Evolutionary conservation across 2,113 vertebrate genomes (phyloP), one percentile per base, ranked within the genome.

Genomic region (Oxyruncus cristatus): DNA sequence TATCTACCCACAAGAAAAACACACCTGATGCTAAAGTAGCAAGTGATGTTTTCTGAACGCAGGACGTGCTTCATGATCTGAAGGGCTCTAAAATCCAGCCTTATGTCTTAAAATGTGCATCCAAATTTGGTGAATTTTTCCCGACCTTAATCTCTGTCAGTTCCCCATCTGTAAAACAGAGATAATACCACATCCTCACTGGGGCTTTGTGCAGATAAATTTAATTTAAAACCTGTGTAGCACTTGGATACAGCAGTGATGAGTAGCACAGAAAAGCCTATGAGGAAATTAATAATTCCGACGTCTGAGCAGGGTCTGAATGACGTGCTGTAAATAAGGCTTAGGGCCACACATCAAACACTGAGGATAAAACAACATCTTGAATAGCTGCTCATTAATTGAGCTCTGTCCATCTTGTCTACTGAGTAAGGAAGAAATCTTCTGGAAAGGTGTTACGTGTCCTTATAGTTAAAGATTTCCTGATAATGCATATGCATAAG

Each of bases 151-250:
- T 96, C 87, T 95, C 73, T 85, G 80, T 68, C 77, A 75, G 91
- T 20, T 91, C 28, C 73, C 61, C 80, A 95, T 89, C 94, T 94
- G 94, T 85, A 92, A 91, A 92, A 91, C 1, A 85, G 56, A 97
- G 86, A 95, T 94, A 95, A 94, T 89, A 91, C 76, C 1, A 5
- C n/a, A 89, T 92, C 44, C 77, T 92, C 91, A 58, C 72, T 70
- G 66, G 89, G 77, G 74, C 63, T 95, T 95, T 85, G 74, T 46
- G n/a, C 14, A 95, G 93, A 91, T 82, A 93, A 93, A 95, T 85
- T 95, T 96, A 95, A 96, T 94, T 95, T 96, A 93, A 96, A 92
- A 95, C 77, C 77, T 85, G 53, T 79, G 87, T 91, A 91, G 93
- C 65, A 87, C 74, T 91, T 82, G 80, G 84, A 94, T 85, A 76